phyloP scores from a whole-genome alignment of 2,113 vertebrate species.

The Monopterus albus region DNA sequence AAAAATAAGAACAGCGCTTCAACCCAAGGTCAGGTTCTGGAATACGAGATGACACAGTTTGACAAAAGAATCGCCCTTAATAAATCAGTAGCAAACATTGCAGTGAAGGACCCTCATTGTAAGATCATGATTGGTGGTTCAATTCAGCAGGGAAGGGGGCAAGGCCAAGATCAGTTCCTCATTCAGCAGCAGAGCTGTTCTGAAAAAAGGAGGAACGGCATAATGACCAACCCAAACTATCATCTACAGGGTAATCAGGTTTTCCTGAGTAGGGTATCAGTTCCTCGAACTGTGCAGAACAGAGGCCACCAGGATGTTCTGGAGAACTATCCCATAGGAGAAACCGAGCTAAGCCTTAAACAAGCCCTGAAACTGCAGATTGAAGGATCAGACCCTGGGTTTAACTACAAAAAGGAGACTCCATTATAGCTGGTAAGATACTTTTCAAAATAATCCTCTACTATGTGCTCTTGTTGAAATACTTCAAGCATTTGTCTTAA shows the following conservation, averaged over 20 bases:
- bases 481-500: slow-evolving; percentile 28
- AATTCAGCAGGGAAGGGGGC: slow-evolving; percentile 84
- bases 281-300: slow-evolving; percentile 88
- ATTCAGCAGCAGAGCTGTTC: slow-evolving; percentile 92
- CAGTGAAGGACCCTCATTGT: slow-evolving; percentile 87
- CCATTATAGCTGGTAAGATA: slow-evolving; percentile 91
- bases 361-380: slow-evolving; percentile 98
- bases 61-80: slow-evolving; percentile 88
- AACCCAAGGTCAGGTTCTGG: slow-evolving; percentile 89
- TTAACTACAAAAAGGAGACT: slow-evolving; percentile 99
- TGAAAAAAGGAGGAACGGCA: slow-evolving; percentile 96
- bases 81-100: slow-evolving; percentile 84
- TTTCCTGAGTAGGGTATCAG: slow-evolving; percentile 92
- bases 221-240: slow-evolving; percentile 98
- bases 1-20: slow-evolving; percentile 84
- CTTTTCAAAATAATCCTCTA: slow-evolving; percentile 20
- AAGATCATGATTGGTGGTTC: slow-evolving; percentile 87
- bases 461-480: slow-evolving; percentile 22
- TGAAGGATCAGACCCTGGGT: slow-evolving; percentile 92
- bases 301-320: slow-evolving; percentile 91
- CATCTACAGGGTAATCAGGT: slow-evolving; percentile 97
- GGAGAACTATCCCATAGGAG: slow-evolving; percentile 91
- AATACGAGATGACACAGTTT: slow-evolving; percentile 98
- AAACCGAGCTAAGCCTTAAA: slow-evolving; percentile 97
- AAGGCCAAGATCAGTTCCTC: slow-evolving; percentile 88